A percentile compares a stretch with the other conserved stretches of the same genome.
Conservation (phyloP, 2,888 invertebrate species). For the Tenthredo mesomela region DNA sequence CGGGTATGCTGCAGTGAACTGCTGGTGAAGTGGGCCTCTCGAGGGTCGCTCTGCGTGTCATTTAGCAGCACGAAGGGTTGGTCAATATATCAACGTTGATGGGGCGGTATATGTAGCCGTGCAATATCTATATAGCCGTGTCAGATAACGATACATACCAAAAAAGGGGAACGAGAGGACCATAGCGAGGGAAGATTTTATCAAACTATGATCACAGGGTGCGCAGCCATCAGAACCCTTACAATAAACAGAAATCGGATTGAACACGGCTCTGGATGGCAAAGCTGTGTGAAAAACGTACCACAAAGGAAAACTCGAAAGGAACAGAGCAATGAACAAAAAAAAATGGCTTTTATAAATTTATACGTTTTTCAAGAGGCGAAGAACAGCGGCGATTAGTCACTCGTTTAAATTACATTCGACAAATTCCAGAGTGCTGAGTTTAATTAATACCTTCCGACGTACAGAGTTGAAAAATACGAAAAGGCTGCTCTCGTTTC, state of each 20-base stretch:
- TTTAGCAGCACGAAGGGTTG: constrained; percentile 33
- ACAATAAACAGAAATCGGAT: not conserved
- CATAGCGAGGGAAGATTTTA: not conserved
- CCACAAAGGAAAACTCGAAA: not conserved
- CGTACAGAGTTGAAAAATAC: not conserved
- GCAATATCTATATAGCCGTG: constrained; percentile 16
- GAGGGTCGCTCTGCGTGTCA: constrained; percentile 43
- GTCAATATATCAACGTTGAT: constrained; percentile 50
- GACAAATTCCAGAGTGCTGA: constrained; percentile 1
- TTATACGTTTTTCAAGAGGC: not conserved
- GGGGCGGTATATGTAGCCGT: not conserved
- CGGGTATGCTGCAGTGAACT: constrained; percentile 33
- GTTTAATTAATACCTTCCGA: constrained; percentile 28
- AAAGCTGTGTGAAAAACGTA: not conserved
- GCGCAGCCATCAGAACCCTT: not conserved
- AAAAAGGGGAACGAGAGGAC: not conserved
- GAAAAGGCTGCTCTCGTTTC: not conserved
- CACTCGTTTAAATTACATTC: constrained; percentile 6
- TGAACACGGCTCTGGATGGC: not conserved
- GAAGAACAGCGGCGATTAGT: not conserved
- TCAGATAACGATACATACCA: constrained; percentile 37
- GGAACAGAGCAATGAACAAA: not conserved
- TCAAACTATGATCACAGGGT: constrained; percentile 27
- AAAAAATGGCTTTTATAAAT: not conserved
- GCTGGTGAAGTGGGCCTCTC: constrained; percentile 20